Evolutionary conservation across 2,888 invertebrate species (phyloP), one percentile per base, ranked within the genome.

Genomic region (Axea sp.): DNA sequence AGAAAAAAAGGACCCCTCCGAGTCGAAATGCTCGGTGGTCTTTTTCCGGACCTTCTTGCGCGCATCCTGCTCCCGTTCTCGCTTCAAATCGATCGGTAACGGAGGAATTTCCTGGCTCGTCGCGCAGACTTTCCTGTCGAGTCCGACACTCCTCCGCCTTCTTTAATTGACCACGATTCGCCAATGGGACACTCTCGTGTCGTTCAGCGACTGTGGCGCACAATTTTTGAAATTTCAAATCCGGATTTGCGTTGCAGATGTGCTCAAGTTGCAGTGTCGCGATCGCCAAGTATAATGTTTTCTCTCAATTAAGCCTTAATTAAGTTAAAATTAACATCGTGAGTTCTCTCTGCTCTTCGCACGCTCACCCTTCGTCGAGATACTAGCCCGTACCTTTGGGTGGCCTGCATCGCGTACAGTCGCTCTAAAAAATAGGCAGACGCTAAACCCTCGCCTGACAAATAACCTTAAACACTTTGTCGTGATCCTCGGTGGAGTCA

Each of bases 241-340:
- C 83, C 85, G 86, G 83, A 86, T 86, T 86, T 86, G 86, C 86
- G 86, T 86, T 86, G 86, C 86, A 86, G 86, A 86, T 86, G 87
- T 80, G 80, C 79, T 72, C 76, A 77, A 77, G 79, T 79, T 82
- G 83, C 86, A 86, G 83, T 84, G 86, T 86, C 69, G 73, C 76
- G 76, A 68, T 72, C 74, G 73, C 75, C 72, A 77, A 83, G 86
- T 84, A 86, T 86, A 86, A 86, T 86, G 86, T 87, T 87, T 87
- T 86, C 86, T 86, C 87, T 87, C 87, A 87, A 87, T 87, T 87
- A 87, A 87, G 87, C 86, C 87, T 87, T 87, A 87, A 87, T 87
- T 87, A 87, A 87, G 87, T 87, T 86, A 87, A 87, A 87, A 87
- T 87, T 87, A 87, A 86, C 87, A 87, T 87, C 86, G 83, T 82